phyloP scores from a whole-genome alignment of 2,797 vertebrate species.

The Enteromius treurensis region DNA sequence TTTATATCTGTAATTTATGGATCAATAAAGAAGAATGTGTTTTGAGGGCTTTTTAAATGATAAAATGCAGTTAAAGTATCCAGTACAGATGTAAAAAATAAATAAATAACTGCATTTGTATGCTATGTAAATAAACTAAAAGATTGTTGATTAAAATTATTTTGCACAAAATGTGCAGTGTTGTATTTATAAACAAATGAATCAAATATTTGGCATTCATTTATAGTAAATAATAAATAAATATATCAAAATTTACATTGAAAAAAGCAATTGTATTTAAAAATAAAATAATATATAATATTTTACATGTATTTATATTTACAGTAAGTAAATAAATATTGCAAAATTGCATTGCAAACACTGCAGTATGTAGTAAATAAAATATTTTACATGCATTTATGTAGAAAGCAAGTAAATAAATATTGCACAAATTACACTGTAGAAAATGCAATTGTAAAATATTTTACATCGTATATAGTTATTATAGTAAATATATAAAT shows the following conservation, averaged over 20 bases:
- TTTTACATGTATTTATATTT: background rate
- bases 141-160: background rate
- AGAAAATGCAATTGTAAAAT: background rate
- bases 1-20: conserved; percentile 43
- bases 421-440: background rate
- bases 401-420: background rate
- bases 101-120: background rate
- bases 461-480: background rate
- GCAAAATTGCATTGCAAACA: background rate
- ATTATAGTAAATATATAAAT: background rate
- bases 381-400: background rate
- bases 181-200: background rate
- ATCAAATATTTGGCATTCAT: background rate
- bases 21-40: conserved; percentile 3
- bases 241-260: background rate
- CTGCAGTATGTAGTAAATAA: background rate
- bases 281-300: background rate
- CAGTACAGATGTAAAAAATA: too few relatives aligned
- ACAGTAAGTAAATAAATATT: background rate
- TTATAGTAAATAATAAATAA: background rate
- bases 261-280: background rate
- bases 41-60: background rate
- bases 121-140: background rate
- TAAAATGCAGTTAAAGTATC: background rate
- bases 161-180: background rate